A percentile compares a stretch with the other conserved stretches of the same genome.
Evolutionary conservation across 1,140 invertebrate genomes (phyloP).

Genomic region (Heliconius eleuchia): DNA sequence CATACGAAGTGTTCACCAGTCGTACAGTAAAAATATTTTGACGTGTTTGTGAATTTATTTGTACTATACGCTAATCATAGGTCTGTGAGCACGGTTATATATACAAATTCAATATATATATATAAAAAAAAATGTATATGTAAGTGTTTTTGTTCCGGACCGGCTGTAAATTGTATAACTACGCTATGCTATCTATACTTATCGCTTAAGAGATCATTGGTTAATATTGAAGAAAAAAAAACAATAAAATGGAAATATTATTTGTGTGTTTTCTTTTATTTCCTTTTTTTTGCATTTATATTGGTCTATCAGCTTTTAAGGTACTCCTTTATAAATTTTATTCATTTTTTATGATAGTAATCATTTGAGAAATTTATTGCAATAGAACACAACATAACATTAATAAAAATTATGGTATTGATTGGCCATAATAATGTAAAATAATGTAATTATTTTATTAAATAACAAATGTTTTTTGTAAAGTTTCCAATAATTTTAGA

Average conservation of each 20-base stretch:
- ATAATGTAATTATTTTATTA: too few relatives aligned
- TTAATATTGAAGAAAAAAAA: slow-evolving; percentile 47
- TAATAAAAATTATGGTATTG: too few relatives aligned
- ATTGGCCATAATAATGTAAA: too few relatives aligned
- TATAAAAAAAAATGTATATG: slow-evolving; percentile 23
- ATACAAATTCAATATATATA: slow-evolving; percentile 9
- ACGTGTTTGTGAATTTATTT: slow-evolving; percentile 47
- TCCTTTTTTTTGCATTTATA: too few relatives aligned
- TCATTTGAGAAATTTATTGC: too few relatives aligned
- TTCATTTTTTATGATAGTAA: too few relatives aligned
- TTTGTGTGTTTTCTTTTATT: slow-evolving; percentile 27
- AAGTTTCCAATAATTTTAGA: too few relatives aligned
- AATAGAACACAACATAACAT: too few relatives aligned
- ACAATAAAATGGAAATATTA: slow-evolving; percentile 44
- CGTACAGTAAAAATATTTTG: slow-evolving; percentile 31
- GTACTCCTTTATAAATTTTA: too few relatives aligned
- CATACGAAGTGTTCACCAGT: not conserved
- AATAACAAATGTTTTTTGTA: too few relatives aligned
- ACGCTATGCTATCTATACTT: slow-evolving; percentile 49
- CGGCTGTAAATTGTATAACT: slow-evolving; percentile 49
- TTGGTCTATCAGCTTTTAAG: too few relatives aligned
- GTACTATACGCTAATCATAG: slow-evolving; percentile 44
- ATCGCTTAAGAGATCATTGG: slow-evolving; percentile 52
- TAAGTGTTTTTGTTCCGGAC: slow-evolving; percentile 31
- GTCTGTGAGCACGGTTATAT: slow-evolving; percentile 24